Conservation (phyloP, 2,113 vertebrate species). For the Motacilla alba region DNA sequence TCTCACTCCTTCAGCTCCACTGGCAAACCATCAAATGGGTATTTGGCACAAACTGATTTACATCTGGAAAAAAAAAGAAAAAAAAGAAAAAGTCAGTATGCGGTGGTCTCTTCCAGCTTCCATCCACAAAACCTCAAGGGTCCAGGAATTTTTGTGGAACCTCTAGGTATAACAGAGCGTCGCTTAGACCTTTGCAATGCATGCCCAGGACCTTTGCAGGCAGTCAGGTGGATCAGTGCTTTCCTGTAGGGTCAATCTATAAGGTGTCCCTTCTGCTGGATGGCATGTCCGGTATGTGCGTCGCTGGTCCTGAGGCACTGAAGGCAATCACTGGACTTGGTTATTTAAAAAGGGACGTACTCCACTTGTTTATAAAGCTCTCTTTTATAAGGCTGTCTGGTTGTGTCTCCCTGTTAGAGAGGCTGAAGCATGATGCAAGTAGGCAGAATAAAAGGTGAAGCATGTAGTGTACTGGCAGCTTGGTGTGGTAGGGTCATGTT, state of each 20-base stretch:
- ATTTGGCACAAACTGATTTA: slow-evolving; percentile 61
- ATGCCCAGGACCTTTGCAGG: slow-evolving; percentile 25
- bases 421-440: slow-evolving; percentile 31
- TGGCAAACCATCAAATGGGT: slow-evolving; percentile 62
- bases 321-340: slow-evolving; percentile 54
- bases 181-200: slow-evolving; percentile 35
- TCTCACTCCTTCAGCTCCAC: slow-evolving; percentile 73
- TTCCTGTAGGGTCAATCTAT: not conserved
- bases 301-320: slow-evolving; percentile 48
- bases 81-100: slow-evolving; percentile 23
- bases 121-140: slow-evolving; percentile 45
- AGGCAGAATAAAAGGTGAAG: slow-evolving; percentile 25
- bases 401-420: slow-evolving; percentile 48
- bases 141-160: slow-evolving; percentile 5
- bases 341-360: slow-evolving; percentile 71
- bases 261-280: slow-evolving; percentile 45
- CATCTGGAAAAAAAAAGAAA: not conserved
- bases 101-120: slow-evolving; percentile 71
- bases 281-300: slow-evolving; percentile 9
- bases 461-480: not conserved
- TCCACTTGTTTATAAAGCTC: slow-evolving; percentile 85
- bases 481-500: not conserved
- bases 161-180: not conserved
- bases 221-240: slow-evolving; percentile 7
- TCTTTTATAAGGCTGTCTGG: slow-evolving; percentile 78